These are phyloP conservation scores for Sebastes paucispinis DNA, from an alignment of 2,797 vertebrate species.

Conservation along the genomic window DNA sequence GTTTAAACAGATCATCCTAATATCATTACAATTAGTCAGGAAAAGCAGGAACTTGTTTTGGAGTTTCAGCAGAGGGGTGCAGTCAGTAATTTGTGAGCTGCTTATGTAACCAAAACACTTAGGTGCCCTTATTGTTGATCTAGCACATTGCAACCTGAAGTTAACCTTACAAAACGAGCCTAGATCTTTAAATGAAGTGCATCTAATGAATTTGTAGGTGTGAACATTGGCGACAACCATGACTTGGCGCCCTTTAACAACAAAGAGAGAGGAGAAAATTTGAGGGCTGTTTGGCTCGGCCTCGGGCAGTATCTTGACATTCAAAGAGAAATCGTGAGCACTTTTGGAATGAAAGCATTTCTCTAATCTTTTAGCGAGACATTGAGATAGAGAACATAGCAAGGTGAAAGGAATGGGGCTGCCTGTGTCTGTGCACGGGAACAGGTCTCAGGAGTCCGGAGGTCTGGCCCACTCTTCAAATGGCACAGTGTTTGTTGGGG, in stretches of 20 bases:
- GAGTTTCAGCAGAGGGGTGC: conserved; percentile 30
- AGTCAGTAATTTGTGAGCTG: conserved; percentile 42
- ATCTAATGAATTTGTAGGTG: not conserved
- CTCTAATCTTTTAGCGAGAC: conserved; percentile 78
- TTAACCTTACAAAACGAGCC: not conserved
- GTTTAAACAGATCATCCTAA: conserved; percentile 54
- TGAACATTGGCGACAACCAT: not conserved
- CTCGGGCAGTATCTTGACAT: conserved; percentile 64
- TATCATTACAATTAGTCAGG: conserved; percentile 49
- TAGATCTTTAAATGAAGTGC: not conserved
- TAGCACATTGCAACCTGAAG: not conserved
- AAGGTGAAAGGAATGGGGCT: conserved; percentile 79
- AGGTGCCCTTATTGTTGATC: conserved; percentile 11
- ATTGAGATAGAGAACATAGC: conserved; percentile 77
- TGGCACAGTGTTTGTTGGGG: conserved; percentile 86
- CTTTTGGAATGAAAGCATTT: conserved; percentile 78
- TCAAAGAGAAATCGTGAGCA: conserved; percentile 71
- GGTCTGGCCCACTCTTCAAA: conserved; percentile 85
- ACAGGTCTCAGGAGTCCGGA: conserved; percentile 81
- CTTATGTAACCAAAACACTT: conserved; percentile 45
- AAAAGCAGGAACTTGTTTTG: conserved; percentile 28
- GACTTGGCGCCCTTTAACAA: conserved; percentile 41
- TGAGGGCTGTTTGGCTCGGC: conserved; percentile 29
- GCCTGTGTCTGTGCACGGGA: conserved; percentile 68
- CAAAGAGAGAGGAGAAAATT: conserved; percentile 15